Conservation (phyloP, 2,113 vertebrate species). For the Chaetorhynchus papuensis region DNA sequence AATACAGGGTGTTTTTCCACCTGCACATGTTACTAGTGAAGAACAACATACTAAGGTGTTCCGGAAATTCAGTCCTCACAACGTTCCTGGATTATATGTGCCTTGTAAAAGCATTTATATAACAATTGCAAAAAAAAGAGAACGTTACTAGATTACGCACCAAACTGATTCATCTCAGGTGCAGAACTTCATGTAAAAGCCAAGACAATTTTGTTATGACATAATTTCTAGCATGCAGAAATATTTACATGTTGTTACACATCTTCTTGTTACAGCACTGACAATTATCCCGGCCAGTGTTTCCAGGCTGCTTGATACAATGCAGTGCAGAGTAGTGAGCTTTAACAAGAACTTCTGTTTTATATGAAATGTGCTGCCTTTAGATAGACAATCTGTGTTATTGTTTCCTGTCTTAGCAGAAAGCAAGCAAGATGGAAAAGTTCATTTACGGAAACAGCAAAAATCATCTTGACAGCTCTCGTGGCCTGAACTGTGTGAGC, state of each 20-base stretch:
- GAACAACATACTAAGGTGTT: neutral
- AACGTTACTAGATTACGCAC: neutral
- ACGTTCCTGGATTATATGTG: neutral
- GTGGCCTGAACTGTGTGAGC: neutral
- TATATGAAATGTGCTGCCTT: neutral
- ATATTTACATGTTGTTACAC: conserved; percentile 13
- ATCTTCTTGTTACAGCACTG: neutral
- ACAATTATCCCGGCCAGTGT: neutral
- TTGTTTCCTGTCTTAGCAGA: neutral
- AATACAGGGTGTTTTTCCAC: neutral
- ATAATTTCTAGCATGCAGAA: neutral
- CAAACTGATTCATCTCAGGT: conserved; percentile 47
- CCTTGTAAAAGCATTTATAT: neutral
- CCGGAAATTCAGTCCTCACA: neutral
- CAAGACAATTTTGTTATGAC: conserved; percentile 5
- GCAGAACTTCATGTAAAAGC: neutral
- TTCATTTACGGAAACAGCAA: neutral
- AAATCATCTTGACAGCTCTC: neutral
- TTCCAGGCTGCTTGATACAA: neutral
- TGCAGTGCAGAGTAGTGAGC: neutral
- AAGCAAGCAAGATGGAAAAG: neutral
- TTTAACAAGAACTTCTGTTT: neutral
- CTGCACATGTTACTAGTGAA: neutral
- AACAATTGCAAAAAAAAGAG: neutral
- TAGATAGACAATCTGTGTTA: neutral